These are phyloP conservation scores for Onychomys leucogaster DNA, from an alignment of 2,797 vertebrate genomes.

Conservation along the genomic window DNA sequence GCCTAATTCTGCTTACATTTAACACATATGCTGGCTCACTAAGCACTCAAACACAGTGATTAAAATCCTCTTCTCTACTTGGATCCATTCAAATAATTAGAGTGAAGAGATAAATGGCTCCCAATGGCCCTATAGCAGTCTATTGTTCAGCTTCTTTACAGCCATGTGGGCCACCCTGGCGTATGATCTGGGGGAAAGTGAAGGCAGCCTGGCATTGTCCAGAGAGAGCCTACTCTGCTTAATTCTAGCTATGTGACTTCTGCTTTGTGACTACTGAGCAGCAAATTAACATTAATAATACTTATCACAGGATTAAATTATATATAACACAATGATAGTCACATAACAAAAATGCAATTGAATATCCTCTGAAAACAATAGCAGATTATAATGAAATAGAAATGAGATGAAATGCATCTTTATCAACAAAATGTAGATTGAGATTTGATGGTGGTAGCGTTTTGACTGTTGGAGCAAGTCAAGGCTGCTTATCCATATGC, in stretches of 20 bases:
- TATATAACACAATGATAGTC: neutral
- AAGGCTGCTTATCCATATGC: neutral
- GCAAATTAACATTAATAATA: neutral
- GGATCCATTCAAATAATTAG: neutral
- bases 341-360: neutral
- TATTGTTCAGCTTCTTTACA: neutral
- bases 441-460: neutral
- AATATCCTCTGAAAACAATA: neutral
- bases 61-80: conserved; percentile 3
- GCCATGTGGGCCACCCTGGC: neutral
- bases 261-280: neutral
- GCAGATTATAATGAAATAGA: neutral
- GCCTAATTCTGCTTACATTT: conserved; percentile 21
- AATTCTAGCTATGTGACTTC: neutral
- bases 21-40: conserved; percentile 5
- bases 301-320: neutral
- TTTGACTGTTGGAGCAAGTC: neutral
- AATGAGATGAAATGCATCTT: neutral
- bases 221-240: neutral
- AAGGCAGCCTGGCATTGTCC: neutral
- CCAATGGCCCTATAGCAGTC: neutral
- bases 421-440: neutral
- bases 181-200: neutral
- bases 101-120: neutral
- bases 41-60: neutral